Conservation (phyloP, 2,888 invertebrate genomes). For the Osedax fenrisi region DNA sequence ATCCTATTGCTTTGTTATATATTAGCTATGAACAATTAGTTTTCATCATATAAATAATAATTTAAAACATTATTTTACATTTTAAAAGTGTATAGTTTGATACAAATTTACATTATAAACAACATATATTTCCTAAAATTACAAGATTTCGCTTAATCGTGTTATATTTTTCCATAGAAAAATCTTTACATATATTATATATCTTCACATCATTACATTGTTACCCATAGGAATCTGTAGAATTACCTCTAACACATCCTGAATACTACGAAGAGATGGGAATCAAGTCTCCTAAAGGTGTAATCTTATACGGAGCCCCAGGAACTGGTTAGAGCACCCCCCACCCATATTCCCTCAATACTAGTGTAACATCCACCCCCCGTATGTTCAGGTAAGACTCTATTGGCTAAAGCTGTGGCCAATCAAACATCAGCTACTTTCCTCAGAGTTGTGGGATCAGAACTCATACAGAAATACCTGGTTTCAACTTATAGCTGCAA, state of each 20-base stretch:
- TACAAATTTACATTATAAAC: too few relatives aligned
- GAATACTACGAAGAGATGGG: conserved; percentile 99
- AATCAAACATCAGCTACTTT: conserved; percentile 99
- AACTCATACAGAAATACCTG: conserved; percentile 93
- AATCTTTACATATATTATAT: too few relatives aligned
- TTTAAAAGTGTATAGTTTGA: too few relatives aligned
- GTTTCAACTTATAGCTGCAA: conserved; percentile 50
- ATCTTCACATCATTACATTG: too few relatives aligned
- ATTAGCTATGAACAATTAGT: too few relatives aligned
- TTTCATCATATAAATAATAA: too few relatives aligned
- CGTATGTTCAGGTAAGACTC: conserved; percentile 63
- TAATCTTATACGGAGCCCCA: conserved; percentile 91
- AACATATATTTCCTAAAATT: too few relatives aligned
- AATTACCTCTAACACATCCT: conserved; percentile 91
- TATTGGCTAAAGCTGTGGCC: conserved; percentile 94
- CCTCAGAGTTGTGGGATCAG: conserved; percentile 93
- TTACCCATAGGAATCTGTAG: conserved; percentile 81
- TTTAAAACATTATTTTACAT: too few relatives aligned
- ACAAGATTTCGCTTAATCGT: too few relatives aligned
- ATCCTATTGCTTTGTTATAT: too few relatives aligned
- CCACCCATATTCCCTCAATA: not conserved
- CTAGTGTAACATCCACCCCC: not conserved
- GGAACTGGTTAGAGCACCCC: conserved; percentile 65
- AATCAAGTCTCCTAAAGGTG: conserved; percentile 96
- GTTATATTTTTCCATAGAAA: too few relatives aligned